Percentiles rank a stretch among this genome's conserved stretches.
These are phyloP conservation scores for Hestina assimilis DNA, from an alignment of 1,140 invertebrate genomes.

Conservation along the genomic window DNA sequence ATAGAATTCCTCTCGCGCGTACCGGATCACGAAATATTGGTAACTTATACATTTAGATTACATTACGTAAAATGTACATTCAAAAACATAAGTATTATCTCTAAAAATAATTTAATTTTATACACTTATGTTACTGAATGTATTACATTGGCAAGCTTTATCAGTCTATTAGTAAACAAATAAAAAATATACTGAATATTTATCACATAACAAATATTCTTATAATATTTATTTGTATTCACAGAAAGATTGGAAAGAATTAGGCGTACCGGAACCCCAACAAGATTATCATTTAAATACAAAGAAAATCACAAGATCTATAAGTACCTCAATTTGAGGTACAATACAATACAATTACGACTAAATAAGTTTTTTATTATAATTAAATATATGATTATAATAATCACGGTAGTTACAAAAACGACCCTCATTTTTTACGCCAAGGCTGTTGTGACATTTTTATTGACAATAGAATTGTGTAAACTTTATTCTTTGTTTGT, in stretches of 20 bases:
- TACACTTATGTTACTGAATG: neutral
- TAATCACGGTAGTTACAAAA: slow-evolving; percentile 7
- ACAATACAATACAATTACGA: slow-evolving; percentile 1
- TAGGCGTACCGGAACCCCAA: slow-evolving; percentile 59
- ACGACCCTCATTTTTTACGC: too few relatives aligned
- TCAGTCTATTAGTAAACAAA: neutral
- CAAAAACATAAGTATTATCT: too few relatives aligned
- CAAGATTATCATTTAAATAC: slow-evolving; percentile 22
- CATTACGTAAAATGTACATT: too few relatives aligned
- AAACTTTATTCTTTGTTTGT: too few relatives aligned
- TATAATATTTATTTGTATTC: slow-evolving; percentile 21
- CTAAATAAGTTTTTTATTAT: neutral
- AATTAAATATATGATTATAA: neutral
- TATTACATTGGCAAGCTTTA: slow-evolving; percentile 6
- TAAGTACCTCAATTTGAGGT: slow-evolving; percentile 34
- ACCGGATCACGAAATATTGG: slow-evolving; percentile 94
- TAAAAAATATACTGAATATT: neutral
- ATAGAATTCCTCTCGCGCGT: slow-evolving; percentile 96
- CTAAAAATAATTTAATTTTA: slow-evolving; percentile 1
- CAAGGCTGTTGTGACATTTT: too few relatives aligned
- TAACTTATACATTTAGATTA: slow-evolving; percentile 40
- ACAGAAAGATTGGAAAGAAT: slow-evolving; percentile 68
- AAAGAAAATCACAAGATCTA: slow-evolving; percentile 31
- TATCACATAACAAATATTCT: neutral
- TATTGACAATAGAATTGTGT: too few relatives aligned